These are phyloP conservation scores for Diorhabda elongata DNA, from an alignment of 1,140 invertebrate genomes.

Conservation along the genomic window DNA sequence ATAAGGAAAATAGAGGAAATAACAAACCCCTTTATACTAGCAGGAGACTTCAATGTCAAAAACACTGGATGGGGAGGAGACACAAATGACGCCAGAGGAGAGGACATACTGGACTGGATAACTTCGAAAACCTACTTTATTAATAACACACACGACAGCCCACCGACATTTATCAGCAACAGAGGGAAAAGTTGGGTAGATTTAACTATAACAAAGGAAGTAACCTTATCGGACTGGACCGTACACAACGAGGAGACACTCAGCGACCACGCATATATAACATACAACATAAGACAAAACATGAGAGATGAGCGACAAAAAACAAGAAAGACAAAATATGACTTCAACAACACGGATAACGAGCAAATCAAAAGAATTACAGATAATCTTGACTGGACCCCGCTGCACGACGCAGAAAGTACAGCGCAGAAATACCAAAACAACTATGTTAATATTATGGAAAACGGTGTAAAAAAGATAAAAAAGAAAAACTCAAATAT, in stretches of 20 bases:
- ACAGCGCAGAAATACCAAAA: too few species aligned
- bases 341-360: not conserved
- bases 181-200: not conserved
- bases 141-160: not conserved
- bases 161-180: not conserved
- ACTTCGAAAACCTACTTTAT: not conserved
- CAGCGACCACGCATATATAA: conserved; percentile 10
- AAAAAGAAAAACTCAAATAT: not conserved
- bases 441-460: too few species aligned
- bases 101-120: not conserved
- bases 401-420: not conserved
- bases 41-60: conserved; percentile 9
- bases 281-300: not conserved
- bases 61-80: not conserved
- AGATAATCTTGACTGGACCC: not conserved
- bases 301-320: not conserved
- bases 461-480: not conserved
- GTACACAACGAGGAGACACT: conserved; percentile 7
- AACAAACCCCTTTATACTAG: not conserved
- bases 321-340: not conserved
- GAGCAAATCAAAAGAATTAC: not conserved
- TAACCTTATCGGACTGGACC: not conserved
- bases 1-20: too few species aligned
- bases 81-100: too few species aligned
- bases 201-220: not conserved